A percentile compares a stretch with the other conserved stretches of the same genome.
phyloP scores from a whole-genome alignment of 2,888 invertebrate species.

The Scaptomyza reducta region DNA sequence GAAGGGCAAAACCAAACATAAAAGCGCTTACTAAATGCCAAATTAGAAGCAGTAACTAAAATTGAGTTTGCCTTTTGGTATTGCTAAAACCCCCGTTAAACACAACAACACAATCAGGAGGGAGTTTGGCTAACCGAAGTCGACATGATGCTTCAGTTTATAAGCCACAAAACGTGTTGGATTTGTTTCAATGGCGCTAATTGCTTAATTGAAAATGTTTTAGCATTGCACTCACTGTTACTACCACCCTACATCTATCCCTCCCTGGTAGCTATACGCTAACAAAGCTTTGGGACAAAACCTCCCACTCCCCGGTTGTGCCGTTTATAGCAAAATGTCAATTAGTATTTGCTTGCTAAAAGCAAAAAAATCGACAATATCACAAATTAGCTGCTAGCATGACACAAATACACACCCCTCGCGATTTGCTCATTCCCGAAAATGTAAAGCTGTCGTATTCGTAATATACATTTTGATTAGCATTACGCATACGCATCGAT shows the following conservation, averaged over 20 bases:
- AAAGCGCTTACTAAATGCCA: conserved; percentile 37
- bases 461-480: conserved; percentile 68
- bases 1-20: conserved; percentile 15
- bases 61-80: conserved; percentile 26
- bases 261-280: neutral
- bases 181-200: conserved; percentile 80
- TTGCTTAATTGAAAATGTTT: conserved; percentile 80
- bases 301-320: conserved; percentile 17
- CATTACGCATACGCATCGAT: conserved; percentile 65
- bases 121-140: conserved; percentile 52
- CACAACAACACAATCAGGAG: conserved; percentile 29
- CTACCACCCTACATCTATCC: neutral
- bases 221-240: conserved; percentile 71
- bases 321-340: conserved; percentile 74
- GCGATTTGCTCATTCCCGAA: conserved; percentile 19
- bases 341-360: conserved; percentile 77
- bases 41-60: conserved; percentile 70
- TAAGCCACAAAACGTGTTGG: conserved; percentile 80
- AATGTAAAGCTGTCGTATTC: conserved; percentile 67
- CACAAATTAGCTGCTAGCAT: conserved; percentile 61
- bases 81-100: conserved; percentile 26
- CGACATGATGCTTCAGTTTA: conserved; percentile 74
- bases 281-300: neutral
- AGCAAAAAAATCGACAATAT: conserved; percentile 72
- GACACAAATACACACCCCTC: conserved; percentile 25